phyloP scores from a whole-genome alignment of 2,113 vertebrate species.

The Psammodynastes pulverulentus region DNA sequence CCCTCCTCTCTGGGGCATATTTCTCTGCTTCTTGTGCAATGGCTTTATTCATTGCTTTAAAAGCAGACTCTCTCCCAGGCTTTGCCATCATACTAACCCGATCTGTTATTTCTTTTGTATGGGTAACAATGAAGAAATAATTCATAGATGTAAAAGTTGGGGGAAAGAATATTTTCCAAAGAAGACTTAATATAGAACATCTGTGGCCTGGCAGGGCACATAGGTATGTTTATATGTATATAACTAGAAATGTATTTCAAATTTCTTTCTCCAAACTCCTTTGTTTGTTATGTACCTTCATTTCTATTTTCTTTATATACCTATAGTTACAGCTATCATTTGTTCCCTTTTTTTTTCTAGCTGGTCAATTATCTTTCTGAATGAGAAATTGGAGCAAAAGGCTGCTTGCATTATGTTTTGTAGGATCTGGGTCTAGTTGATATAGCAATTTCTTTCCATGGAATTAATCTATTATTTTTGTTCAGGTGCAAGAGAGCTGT shows the following conservation, averaged over 20 bases:
- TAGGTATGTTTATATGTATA: not conserved
- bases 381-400: not conserved
- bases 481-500: not conserved
- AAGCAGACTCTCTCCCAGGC: conserved; percentile 35
- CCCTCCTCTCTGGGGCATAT: conserved; percentile 62
- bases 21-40: conserved; percentile 56
- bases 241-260: not conserved
- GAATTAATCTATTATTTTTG: not conserved
- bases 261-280: not conserved
- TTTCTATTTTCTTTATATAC: not conserved
- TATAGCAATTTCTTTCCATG: not conserved
- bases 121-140: conserved; percentile 18
- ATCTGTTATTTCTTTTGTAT: conserved; percentile 41
- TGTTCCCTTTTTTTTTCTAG: not conserved
- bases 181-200: not conserved
- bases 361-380: not conserved
- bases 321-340: not conserved
- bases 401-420: not conserved
- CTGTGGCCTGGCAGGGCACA: not conserved
- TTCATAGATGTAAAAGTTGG: not conserved
- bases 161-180: conserved; percentile 9
- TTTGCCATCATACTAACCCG: conserved; percentile 19
- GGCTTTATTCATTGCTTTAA: conserved; percentile 49
- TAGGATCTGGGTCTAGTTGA: not conserved
- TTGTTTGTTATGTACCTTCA: not conserved